Percentiles rank a stretch among this genome's conserved stretches.
Evolutionary conservation across 2,113 vertebrate genomes (phyloP).

Genomic region (Protobothrops mucrosquamatus): DNA sequence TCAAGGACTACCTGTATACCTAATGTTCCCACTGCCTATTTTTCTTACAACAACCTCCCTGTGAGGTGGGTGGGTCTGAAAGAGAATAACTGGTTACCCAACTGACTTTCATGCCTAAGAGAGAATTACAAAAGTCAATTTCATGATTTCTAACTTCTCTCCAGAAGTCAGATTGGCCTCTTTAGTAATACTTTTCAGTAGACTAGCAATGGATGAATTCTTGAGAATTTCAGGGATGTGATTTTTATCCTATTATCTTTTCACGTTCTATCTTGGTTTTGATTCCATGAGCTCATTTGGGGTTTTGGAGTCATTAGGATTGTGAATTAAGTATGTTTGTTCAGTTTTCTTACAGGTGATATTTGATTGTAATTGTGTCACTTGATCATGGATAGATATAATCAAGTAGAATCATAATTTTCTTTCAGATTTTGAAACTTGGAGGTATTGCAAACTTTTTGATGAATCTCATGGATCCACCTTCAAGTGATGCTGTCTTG

Average conservation of each 20-base stretch:
- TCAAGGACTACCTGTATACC: background rate
- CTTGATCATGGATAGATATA: background rate
- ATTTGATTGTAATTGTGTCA: background rate
- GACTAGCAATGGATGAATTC: background rate
- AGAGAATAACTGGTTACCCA: background rate
- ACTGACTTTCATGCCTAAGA: background rate
- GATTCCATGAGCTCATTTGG: background rate
- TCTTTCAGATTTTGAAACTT: constrained; percentile 86
- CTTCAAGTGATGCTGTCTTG: constrained; percentile 78
- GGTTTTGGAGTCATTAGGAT: background rate
- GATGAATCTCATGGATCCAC: constrained; percentile 87
- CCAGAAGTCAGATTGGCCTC: no score
- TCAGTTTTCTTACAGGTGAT: background rate
- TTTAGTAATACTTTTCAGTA: no score
- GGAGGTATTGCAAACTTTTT: constrained; percentile 88
- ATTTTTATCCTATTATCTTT: background rate
- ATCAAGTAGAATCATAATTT: background rate
- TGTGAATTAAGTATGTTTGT: background rate
- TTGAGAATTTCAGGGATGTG: background rate
- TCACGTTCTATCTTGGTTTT: background rate
- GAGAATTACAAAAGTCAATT: background rate
- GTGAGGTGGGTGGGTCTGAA: background rate
- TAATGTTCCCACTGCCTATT: background rate
- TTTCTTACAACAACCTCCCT: background rate
- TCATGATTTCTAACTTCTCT: background rate